Percentiles rank a stretch among this genome's conserved stretches.
These are phyloP conservation scores for Cataglyphis rosenhaueri DNA, from an alignment of 2,888 invertebrate species.

Conservation along the genomic window DNA sequence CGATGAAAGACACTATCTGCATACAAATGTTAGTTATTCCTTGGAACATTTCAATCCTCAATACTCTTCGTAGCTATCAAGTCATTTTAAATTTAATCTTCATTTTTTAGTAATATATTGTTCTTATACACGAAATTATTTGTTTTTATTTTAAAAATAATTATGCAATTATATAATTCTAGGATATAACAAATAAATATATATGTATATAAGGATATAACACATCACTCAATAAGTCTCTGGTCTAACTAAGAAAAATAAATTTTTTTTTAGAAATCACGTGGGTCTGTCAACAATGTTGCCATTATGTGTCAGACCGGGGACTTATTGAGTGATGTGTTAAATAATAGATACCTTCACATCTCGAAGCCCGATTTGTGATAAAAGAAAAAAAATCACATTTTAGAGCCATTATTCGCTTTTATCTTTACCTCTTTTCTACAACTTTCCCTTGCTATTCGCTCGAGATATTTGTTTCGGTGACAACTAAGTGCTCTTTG, in stretches of 20 bases:
- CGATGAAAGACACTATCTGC: constrained; percentile 16
- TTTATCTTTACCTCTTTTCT: neutral
- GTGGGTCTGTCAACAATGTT: too few relatives aligned
- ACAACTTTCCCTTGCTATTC: neutral
- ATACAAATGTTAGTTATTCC: constrained; percentile 33
- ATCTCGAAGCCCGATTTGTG: too few relatives aligned
- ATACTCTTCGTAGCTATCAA: constrained; percentile 22
- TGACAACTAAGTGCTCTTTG: neutral
- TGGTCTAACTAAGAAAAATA: too few relatives aligned
- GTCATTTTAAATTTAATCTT: constrained; percentile 1
- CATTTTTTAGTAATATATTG: neutral
- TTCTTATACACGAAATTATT: neutral
- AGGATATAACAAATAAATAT: neutral
- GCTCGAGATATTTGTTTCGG: neutral
- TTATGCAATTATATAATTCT: neutral
- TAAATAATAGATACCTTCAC: neutral
- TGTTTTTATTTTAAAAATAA: neutral
- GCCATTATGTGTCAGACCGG: too few relatives aligned
- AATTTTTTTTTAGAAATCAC: too few relatives aligned
- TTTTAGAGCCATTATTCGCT: too few relatives aligned
- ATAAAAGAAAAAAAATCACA: too few relatives aligned
- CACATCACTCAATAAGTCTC: too few relatives aligned
- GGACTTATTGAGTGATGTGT: too few relatives aligned
- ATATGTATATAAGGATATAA: neutral
- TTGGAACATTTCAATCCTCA: neutral